phyloP scores from a whole-genome alignment of 2,888 invertebrate genomes.

The Hemistola chrysoprasaria region DNA sequence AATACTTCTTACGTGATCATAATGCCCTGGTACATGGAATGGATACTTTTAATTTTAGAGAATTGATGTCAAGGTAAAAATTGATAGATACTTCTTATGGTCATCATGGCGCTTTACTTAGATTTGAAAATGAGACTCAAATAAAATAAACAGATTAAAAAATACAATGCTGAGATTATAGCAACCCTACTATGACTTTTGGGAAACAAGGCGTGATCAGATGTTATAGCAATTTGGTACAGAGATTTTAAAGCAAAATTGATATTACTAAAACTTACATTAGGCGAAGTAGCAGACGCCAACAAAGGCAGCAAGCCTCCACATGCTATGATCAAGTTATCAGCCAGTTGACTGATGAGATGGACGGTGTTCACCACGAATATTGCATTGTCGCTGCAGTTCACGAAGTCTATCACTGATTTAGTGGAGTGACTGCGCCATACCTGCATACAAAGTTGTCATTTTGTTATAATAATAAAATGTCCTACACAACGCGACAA shows the following conservation, averaged over 20 bases:
- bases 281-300: slow-evolving; percentile 99
- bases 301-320: slow-evolving; percentile 97
- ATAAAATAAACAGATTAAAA: no score
- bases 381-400: slow-evolving; percentile 98
- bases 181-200: no score
- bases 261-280: slow-evolving; percentile 85
- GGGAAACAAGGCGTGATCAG: no score
- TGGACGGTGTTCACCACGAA: slow-evolving; percentile 99
- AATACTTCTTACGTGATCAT: not conserved
- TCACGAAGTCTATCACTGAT: slow-evolving; percentile 98
- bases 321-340: slow-evolving; percentile 99
- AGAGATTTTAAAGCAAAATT: no score
- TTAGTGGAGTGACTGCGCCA: slow-evolving; percentile 97
- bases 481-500: no score
- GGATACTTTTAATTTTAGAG: not conserved
- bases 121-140: no score
- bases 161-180: no score
- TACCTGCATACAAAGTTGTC: slow-evolving; percentile 54
- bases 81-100: no score
- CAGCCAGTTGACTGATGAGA: slow-evolving; percentile 98
- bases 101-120: no score
- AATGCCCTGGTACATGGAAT: not conserved
- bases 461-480: no score
- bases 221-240: no score
- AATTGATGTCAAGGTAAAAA: no score